Evolutionary conservation across 2,113 vertebrate genomes (phyloP), one percentile per base, ranked within the genome.

Genomic region (Gnathonemus echidnorhynchus): DNA sequence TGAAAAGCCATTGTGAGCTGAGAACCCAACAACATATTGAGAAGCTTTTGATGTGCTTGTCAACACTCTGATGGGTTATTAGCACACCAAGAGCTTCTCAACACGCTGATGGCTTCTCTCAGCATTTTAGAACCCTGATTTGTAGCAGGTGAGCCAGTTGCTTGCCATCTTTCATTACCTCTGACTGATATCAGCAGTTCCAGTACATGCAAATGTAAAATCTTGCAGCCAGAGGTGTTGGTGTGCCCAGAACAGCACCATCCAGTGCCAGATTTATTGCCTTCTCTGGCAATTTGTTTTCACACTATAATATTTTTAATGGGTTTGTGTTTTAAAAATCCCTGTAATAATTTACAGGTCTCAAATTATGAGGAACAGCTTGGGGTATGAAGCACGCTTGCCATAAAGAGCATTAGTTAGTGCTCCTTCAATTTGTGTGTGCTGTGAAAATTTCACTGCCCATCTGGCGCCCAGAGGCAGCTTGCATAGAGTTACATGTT

Each of bases 171-270:
- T 85, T 90, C 42, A 66, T 86, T 56, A 42, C 39, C 42, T 49
- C 53, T 46, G 56, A 11, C 56, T 42, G 84, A 31, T 84, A 87
- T 87, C 56, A 87, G 85, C 85, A 42, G 56, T 86, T 49, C 24
- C 86, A 88, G 86, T 88, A 53, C 83, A 90, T 53, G 49, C 46
- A 90, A 21, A 50, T 52, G 27, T 74, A 5, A 74, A 45, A 9
- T 80, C 49, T 27, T 42, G 46, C 21, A 31, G 86, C 24, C 85
- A 85, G 46, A 87, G 9, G 7, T 87, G 42, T 31, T 35, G 52
- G 8, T 66, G 8, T 3, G 11, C 10, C 10, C 66, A 13, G 46
- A 83, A 4, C 48, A 3, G 35, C 11, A 27, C 49, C 45, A 46
- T 19, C 27, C 49, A 48, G 31, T 31, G 15, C 45, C n/a, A 19